Evolutionary conservation across 2,113 vertebrate species (phyloP), one percentile per base, ranked within the genome.

Genomic region (Larimichthys polyactis): DNA sequence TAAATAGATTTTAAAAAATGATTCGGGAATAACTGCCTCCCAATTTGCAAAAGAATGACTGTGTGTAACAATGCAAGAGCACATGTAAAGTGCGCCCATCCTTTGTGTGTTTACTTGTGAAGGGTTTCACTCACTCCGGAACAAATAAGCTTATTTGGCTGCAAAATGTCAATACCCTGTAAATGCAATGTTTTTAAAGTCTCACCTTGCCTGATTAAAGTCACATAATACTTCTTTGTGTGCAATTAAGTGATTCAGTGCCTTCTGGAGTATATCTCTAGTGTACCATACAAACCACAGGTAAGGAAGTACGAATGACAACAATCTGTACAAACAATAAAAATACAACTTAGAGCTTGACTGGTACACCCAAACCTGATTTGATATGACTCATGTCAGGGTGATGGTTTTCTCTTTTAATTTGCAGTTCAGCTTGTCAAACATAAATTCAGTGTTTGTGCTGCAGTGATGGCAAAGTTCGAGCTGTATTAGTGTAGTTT

Each of bases 301-400:
- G 8, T 58, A 49, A 40, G 20, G 40, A 65, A 55, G 44, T 73
- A 64, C 65, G 76, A 78, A 89, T 65, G n/a, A 83, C 85, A 80
- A 81, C 43, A 79, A 32, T 43, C 51, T 79, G 46, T 75, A 88
- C 79, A 83, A 81, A 82, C 55, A 75, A 58, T 57, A 78, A 73
- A 90, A 86, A 86, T 59, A 70, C 40, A 44, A 78, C 27, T 87
- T 69, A 64, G 17, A 69, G 19, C 44, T 78, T 32, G 7, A 74
- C 17, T 0, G 16, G 36, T 19, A 44, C 51, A 67, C n/a, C 36
- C 52, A 62, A 24, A 44, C 60, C 60, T 51, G 48, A 57, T 66
- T 58, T 20, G 43, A 87, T 36, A 71, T 32, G n/a, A 62, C 36
- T 66, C 22, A 58, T 3, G 0, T 63, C 24, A 63, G 49, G 65